Evolutionary conservation across 2,113 vertebrate genomes (phyloP), one percentile per base, ranked within the genome.

Genomic region (Atlantisia rogersi): DNA sequence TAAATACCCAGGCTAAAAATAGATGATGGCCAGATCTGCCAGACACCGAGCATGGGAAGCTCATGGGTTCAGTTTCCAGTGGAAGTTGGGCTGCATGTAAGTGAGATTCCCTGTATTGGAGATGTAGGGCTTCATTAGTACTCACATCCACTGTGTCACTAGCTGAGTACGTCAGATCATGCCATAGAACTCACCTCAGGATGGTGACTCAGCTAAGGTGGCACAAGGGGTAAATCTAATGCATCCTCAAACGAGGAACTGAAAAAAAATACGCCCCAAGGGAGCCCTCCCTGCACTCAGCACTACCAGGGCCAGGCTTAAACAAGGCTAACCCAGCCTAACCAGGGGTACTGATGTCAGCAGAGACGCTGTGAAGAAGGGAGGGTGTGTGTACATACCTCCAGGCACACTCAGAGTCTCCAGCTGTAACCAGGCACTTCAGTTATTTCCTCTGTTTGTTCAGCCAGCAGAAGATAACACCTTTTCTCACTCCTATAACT

Each of bases 1-100:
- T 96, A 97, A 92, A 40, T 39, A 63, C 29, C n/a, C 22, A 59
- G 32, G 5, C 93, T 93, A 95, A 97, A 96, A 95, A 95, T 95
- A 97, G 94, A 11, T 0, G 0, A 1, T 20, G 75, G 15, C 22
- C 1, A 3, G 77, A 25, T 15, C 77, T 78, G 95, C n/a, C 92
- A 63, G 73, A 29, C 58, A 69, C 18, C 3, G 1, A 6, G 52
- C 87, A 65, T 2, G 42, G 92, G 82, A 91, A 94, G 78, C 75
- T 87, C 10, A 0, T 0, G 71, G 65, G 60, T 79, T 93, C 35
- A 85, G 88, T 67, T 94, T 80, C 79, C 93, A 86, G 48, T 22
- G 65, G 92, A 70, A 79, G 84, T 29, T 8, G 29, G 68, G 55
- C 56, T 74, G 81, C 8, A 1, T 39, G 76, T 50, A 50, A 65